These are phyloP conservation scores for Clivina fossor DNA, from an alignment of 2,888 invertebrate genomes.

Conservation along the genomic window DNA sequence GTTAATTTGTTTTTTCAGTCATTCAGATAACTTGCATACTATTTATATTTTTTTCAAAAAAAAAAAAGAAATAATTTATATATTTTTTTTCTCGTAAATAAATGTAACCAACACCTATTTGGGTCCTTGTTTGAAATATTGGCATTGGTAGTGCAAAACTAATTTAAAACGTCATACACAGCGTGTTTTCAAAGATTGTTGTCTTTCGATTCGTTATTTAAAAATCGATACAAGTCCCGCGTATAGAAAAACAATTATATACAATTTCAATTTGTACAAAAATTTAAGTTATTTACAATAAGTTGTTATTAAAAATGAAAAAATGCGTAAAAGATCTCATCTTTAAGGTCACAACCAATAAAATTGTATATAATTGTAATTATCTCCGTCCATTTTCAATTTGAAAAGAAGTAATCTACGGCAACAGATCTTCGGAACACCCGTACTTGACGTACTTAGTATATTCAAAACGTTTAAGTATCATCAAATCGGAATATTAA, in stretches of 20 bases:
- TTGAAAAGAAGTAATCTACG: neutral
- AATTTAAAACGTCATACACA: neutral
- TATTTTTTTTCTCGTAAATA: neutral
- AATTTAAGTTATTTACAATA: conserved; percentile 20
- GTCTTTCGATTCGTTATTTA: neutral
- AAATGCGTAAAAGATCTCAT: neutral
- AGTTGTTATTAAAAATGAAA: conserved; percentile 13
- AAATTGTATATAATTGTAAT: neutral
- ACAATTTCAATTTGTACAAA: neutral
- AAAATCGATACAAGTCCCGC: conserved; percentile 5
- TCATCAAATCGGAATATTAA: conserved; percentile 5
- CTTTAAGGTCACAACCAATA: no score
- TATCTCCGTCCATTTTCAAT: neutral
- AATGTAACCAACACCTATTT: conserved; percentile 3
- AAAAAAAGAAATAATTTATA: no score
- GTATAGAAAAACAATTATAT: conserved; percentile 2
- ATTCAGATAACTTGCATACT: conserved; percentile 23
- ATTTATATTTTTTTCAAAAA: no score
- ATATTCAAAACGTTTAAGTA: conserved; percentile 16
- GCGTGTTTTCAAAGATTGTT: neutral
- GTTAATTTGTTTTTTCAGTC: conserved; percentile 22
- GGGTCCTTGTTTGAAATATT: conserved; percentile 1
- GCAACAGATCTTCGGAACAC: conserved; percentile 3
- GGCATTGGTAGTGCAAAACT: conserved; percentile 28
- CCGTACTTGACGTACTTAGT: no score